Percentiles rank a stretch among this genome's conserved stretches.
phyloP scores from a whole-genome alignment of 2,888 invertebrate genomes.

The Sphaeridia pumilis region DNA sequence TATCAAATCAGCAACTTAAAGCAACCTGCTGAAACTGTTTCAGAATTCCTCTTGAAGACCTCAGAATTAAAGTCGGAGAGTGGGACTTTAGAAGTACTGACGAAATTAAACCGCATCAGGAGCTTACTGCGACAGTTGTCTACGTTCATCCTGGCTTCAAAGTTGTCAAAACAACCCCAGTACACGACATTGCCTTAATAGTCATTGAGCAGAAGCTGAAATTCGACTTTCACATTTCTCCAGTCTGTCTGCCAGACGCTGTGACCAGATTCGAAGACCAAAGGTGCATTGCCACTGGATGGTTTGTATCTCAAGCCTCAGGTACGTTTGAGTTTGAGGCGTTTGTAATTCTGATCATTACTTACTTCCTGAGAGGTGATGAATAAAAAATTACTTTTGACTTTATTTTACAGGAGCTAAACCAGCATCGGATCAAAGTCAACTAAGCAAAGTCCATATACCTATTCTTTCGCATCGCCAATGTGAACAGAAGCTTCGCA shows the following conservation, averaged over 20 bases:
- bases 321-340: too few species aligned
- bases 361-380: too few species aligned
- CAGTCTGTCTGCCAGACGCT: constrained; percentile 15
- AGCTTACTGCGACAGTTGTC: background rate
- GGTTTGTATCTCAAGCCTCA: background rate
- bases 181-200: constrained; percentile 13
- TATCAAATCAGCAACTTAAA: too few species aligned
- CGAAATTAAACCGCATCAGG: constrained; percentile 11
- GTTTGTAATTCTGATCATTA: too few species aligned
- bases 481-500: constrained; percentile 6
- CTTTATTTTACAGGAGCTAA: too few species aligned
- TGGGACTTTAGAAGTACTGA: constrained; percentile 11
- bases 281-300: constrained; percentile 13
- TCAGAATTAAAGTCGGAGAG: constrained; percentile 16
- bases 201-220: constrained; percentile 10
- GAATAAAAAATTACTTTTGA: too few species aligned
- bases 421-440: too few species aligned
- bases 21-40: too few species aligned
- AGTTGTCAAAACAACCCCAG: background rate
- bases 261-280: constrained; percentile 7
- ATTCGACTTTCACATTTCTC: constrained; percentile 15
- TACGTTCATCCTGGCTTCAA: constrained; percentile 14
- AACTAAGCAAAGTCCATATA: constrained; percentile 4
- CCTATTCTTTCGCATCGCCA: background rate
- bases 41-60: background rate